phyloP scores from a whole-genome alignment of 2,113 vertebrate species.

The Larimichthys polyactis region DNA sequence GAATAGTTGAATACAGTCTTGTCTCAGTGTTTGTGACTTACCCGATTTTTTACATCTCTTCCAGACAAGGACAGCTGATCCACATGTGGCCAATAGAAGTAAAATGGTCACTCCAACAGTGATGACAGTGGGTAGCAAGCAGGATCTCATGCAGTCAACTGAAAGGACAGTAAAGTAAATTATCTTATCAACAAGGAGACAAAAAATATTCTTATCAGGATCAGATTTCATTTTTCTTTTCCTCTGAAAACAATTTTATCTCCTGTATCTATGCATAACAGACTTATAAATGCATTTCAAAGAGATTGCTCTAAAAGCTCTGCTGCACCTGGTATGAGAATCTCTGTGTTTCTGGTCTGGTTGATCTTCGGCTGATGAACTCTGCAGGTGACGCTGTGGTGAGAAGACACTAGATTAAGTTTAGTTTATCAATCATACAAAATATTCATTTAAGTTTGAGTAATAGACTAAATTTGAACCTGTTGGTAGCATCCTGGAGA shows the following conservation, averaged over 20 bases:
- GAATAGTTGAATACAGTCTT: background rate
- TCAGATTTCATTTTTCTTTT: background rate
- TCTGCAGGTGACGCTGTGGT: conserved; percentile 47
- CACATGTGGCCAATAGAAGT: background rate
- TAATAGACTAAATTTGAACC: conserved; percentile 1
- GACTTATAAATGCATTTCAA: background rate
- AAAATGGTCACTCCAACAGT: background rate
- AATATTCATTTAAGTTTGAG: too few relatives aligned
- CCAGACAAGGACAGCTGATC: fast-evolving
- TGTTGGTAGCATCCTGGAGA: background rate
- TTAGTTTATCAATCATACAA: background rate
- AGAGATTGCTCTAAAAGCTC: background rate
- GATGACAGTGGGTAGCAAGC: fast-evolving
- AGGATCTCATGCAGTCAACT: background rate
- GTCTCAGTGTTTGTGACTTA: background rate
- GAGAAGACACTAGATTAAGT: background rate
- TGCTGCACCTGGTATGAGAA: conserved; percentile 22
- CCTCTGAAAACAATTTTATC: too few relatives aligned
- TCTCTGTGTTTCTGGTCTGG: background rate
- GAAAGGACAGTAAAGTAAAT: background rate
- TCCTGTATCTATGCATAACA: too few relatives aligned
- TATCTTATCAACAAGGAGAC: background rate
- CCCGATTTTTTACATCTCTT: background rate
- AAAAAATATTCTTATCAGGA: background rate
- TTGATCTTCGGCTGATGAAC: conserved; percentile 18